Percentiles rank a stretch among this genome's conserved stretches.
Evolutionary conservation across 1,140 invertebrate species (phyloP).

Genomic region (Orchesella cincta): DNA sequence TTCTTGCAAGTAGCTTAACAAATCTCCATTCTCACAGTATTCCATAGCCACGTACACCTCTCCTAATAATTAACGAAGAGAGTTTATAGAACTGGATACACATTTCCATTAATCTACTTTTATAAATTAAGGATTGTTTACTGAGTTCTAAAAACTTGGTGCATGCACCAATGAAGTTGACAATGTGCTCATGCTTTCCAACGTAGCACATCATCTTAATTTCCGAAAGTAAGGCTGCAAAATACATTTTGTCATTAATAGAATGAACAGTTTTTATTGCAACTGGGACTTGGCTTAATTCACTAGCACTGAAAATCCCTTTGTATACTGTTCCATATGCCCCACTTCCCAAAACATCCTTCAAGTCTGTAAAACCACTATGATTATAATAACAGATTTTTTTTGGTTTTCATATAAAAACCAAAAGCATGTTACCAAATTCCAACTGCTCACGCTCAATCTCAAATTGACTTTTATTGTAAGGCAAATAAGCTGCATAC

Average conservation of each 20-base stretch:
- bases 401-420: background rate
- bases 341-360: background rate
- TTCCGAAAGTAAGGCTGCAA: slow-evolving; percentile 29
- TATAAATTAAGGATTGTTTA: background rate
- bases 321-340: slow-evolving; percentile 22
- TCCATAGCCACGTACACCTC: background rate
- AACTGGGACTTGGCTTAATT: background rate
- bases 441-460: background rate
- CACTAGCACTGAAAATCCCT: background rate
- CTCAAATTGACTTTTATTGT: background rate
- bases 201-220: slow-evolving; percentile 29
- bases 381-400: too few species aligned
- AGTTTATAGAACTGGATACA: background rate
- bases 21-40: background rate
- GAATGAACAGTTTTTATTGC: slow-evolving; percentile 21
- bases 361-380: background rate
- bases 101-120: background rate
- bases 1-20: background rate
- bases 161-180: slow-evolving; percentile 18
- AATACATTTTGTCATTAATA: slow-evolving; percentile 4
- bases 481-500: slow-evolving; percentile 11
- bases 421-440: background rate
- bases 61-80: background rate
- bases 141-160: slow-evolving; percentile 2
- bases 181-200: slow-evolving; percentile 33